Evolutionary conservation across 2,113 vertebrate genomes (phyloP), one percentile per base, ranked within the genome.

Genomic region (Leuciscus idus): DNA sequence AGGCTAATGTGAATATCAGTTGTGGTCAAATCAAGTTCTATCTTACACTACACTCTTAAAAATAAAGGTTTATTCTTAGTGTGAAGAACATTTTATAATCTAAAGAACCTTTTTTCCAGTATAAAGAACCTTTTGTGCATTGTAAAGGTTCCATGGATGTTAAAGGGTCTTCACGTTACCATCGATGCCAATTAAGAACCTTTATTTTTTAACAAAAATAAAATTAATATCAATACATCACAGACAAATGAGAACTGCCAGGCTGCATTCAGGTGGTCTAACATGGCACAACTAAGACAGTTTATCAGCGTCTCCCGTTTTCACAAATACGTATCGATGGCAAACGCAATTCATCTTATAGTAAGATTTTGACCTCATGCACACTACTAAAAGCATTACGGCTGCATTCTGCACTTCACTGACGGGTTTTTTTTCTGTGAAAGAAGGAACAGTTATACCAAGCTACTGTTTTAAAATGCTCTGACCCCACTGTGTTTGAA

Each of bases 251-350:
- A 74, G 36, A 84, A 86, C 61, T 78, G 62, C 23, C 72, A 85
- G 86, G 77, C 55, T 79, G 64, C 72, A 78, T 84, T 89, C 88
- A 89, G 46, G 72, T 55, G 52, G 78, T 79, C 83, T 73, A 57
- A 33, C 62, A 62, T 77, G 66, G 72, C 82, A 85, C 39, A 66
- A 39, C 39, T 50, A 66, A 77, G 28, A 70, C 80, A 48, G 61
- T 48, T 23, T 82, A 76, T 76, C 83, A 78, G 48, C n/a, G 8
- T 70, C 52, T 76, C 26, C 33, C 15, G 52, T 59, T 76, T 57
- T 48, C 15, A 26, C 28, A 61, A 62, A 48, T 57, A 50, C 23
- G 6, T 57, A 57, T 85, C 75, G 48, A 83, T 33, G 52, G 26
- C 70, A 76, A 73, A 78, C 0, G 12, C 4, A 26, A 75, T 33